Conservation (phyloP, 2,888 invertebrate species). For the Craniophora ligustri region DNA sequence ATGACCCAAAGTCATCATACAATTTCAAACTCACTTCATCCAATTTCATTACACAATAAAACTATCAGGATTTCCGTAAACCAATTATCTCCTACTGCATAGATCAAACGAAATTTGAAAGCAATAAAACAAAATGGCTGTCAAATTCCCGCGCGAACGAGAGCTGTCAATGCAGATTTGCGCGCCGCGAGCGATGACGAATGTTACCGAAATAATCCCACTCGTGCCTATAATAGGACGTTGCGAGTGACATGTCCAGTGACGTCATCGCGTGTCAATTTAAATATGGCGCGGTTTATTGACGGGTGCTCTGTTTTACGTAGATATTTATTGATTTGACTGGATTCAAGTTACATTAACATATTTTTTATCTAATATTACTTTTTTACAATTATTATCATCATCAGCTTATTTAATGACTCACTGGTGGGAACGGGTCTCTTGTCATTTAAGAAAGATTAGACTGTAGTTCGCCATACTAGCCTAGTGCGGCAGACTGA, state of each 20-base stretch:
- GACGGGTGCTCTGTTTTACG: conserved; percentile 36
- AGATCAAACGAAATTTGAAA: conserved; percentile 47
- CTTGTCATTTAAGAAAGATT: too few species aligned
- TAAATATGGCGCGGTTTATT: conserved; percentile 32
- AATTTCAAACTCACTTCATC: conserved; percentile 11
- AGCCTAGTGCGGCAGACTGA: too few species aligned
- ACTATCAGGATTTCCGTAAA: conserved; percentile 40
- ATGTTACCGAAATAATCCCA: conserved; percentile 54
- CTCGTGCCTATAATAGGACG: conserved; percentile 49
- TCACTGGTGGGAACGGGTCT: too few species aligned
- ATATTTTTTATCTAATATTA: background rate
- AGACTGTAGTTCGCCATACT: too few species aligned
- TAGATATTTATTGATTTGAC: conserved; percentile 15
- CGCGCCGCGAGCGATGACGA: conserved; percentile 47
- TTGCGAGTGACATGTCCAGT: conserved; percentile 41
- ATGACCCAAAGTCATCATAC: conserved; percentile 7
- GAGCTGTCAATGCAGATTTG: conserved; percentile 58
- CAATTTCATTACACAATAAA: conserved; percentile 35
- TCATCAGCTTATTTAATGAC: too few species aligned
- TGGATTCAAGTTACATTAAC: conserved; percentile 3
- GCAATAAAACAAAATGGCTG: conserved; percentile 50
- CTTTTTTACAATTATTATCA: background rate
- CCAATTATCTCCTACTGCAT: conserved; percentile 16
- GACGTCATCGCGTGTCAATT: conserved; percentile 35
- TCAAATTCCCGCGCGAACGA: conserved; percentile 48